A percentile compares a stretch with the other conserved stretches of the same genome.
Conservation (phyloP, 2,797 vertebrate genomes). For the Cynodonichthys magdalenae region DNA sequence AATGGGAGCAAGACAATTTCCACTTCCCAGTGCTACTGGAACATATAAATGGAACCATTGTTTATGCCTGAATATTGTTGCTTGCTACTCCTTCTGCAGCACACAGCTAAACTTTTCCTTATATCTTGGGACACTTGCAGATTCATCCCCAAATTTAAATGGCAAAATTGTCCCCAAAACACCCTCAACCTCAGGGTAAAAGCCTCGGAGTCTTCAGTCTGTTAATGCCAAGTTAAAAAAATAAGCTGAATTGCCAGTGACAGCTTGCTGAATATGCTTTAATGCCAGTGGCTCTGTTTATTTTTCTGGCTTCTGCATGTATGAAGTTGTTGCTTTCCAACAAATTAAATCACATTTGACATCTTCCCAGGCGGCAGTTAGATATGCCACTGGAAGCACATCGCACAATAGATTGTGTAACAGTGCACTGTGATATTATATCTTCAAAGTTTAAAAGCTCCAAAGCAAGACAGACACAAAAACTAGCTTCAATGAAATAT, state of each 20-base stretch:
- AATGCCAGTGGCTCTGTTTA: slow-evolving; percentile 27
- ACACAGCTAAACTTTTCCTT: slow-evolving; percentile 43
- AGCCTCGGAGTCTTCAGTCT: slow-evolving; percentile 50
- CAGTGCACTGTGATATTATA: not conserved
- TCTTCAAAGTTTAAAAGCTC: not conserved
- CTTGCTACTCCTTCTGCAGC: not conserved
- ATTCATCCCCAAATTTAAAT: slow-evolving; percentile 51
- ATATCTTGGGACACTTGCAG: slow-evolving; percentile 41
- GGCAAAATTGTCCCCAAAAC: slow-evolving; percentile 34
- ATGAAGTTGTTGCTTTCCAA: slow-evolving; percentile 22
- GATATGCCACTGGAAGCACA: slow-evolving; percentile 13
- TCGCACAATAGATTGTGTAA: not conserved
- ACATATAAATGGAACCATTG: not conserved
- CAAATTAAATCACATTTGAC: slow-evolving; percentile 43
- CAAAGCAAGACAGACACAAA: not conserved
- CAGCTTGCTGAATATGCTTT: slow-evolving; percentile 39
- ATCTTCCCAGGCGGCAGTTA: slow-evolving; percentile 34
- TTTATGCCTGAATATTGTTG: slow-evolving; percentile 17
- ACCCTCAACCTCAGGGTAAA: slow-evolving; percentile 54
- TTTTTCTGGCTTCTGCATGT: slow-evolving; percentile 30
- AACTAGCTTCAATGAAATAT: too few species aligned
- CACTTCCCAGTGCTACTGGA: too few species aligned
- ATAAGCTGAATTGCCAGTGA: slow-evolving; percentile 33
- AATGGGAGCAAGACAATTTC: too few species aligned
- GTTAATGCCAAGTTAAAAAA: slow-evolving; percentile 40